Evolutionary conservation across 2,113 vertebrate genomes (phyloP).

Genomic region (Malurus cyaneus): DNA sequence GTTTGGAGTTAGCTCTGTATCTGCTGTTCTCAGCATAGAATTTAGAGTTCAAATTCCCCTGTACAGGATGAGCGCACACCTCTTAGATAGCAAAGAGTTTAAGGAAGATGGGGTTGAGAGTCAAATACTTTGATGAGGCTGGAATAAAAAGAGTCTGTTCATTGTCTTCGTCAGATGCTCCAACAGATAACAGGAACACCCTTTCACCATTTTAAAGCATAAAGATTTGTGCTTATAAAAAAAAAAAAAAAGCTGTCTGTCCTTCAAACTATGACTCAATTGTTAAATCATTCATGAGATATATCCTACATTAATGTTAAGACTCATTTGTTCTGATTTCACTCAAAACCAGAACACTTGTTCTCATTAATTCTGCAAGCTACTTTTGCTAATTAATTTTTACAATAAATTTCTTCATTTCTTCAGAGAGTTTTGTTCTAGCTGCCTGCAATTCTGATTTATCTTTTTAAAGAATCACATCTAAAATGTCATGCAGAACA

Average conservation of each 20-base stretch:
- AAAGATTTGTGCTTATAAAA: not conserved
- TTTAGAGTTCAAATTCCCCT: not conserved
- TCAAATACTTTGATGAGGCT: not conserved
- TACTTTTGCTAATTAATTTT: slow-evolving; percentile 40
- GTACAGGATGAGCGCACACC: not conserved
- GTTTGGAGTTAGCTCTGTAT: not conserved
- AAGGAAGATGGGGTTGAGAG: not conserved
- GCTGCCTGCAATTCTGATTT: not conserved
- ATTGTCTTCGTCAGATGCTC: not conserved
- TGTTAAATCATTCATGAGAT: slow-evolving; percentile 39
- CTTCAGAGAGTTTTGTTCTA: not conserved
- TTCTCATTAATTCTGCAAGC: slow-evolving; percentile 25
- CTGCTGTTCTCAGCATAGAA: not conserved
- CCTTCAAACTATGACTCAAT: not conserved
- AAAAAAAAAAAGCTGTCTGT: not conserved
- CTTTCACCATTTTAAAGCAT: not conserved
- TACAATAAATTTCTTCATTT: not conserved
- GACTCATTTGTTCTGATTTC: slow-evolving; percentile 52
- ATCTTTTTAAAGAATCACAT: not conserved
- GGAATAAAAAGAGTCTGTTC: not conserved
- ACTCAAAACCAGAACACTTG: not conserved
- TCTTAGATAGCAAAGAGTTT: not conserved
- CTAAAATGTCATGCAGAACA: not conserved
- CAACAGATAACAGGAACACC: not conserved
- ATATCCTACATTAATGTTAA: not conserved